These are phyloP conservation scores for Acleris cristana DNA, from an alignment of 2,888 invertebrate species.

Conservation along the genomic window DNA sequence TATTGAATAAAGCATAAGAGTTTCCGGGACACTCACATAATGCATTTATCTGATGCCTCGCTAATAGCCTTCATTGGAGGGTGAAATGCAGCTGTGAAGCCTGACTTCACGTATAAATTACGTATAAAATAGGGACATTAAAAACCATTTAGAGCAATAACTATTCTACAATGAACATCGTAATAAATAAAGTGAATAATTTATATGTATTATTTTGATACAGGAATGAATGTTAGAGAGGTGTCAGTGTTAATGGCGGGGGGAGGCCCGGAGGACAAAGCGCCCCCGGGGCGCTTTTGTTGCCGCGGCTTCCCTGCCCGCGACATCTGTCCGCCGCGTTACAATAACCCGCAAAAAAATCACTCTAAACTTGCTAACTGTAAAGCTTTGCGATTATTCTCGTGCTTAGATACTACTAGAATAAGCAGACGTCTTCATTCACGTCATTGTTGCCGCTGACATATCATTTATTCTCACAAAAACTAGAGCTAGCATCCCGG, in stretches of 20 bases:
- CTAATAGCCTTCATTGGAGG: conserved; percentile 75
- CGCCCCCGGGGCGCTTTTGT: conserved; percentile 80
- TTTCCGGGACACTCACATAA: conserved; percentile 61
- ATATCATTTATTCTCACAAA: conserved; percentile 67
- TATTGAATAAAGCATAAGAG: conserved; percentile 50
- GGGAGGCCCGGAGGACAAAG: conserved; percentile 72
- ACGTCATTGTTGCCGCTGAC: conserved; percentile 70
- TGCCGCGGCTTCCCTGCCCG: conserved; percentile 72
- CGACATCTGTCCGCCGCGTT: conserved; percentile 82
- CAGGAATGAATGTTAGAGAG: conserved; percentile 72
- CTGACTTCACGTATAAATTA: conserved; percentile 69
- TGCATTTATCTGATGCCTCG: conserved; percentile 72
- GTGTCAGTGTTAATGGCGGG: conserved; percentile 79
- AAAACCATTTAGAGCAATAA: conserved; percentile 81
- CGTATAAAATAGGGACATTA: conserved; percentile 79
- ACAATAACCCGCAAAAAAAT: conserved; percentile 82
- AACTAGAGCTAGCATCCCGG: conserved; percentile 54
- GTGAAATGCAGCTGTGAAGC: conserved; percentile 74
- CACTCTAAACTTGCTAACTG: conserved; percentile 72
- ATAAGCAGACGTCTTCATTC: conserved; percentile 67
- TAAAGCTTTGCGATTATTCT: conserved; percentile 71
- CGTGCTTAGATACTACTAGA: conserved; percentile 54
- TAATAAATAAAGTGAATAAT: conserved; percentile 77
- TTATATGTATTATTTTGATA: conserved; percentile 76
- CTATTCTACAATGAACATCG: conserved; percentile 70